Evolutionary conservation across 2,113 vertebrate species (phyloP), one percentile per base, ranked within the genome.

Genomic region (Cephalopholis sonnerati): DNA sequence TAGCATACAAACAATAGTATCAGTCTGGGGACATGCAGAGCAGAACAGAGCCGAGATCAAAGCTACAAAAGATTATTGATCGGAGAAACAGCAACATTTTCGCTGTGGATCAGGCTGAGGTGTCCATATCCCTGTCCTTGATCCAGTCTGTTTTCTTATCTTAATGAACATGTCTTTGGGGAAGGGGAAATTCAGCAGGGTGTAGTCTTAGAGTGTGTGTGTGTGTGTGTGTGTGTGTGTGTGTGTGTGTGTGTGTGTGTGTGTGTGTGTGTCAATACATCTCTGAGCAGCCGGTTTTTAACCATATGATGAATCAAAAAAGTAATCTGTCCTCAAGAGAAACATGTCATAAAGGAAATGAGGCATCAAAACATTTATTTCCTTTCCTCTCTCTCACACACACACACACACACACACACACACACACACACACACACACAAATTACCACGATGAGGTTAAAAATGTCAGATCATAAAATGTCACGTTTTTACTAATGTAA

Each of bases 61-160:
- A 84, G 83, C 81, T 81, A 61, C 75, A 81, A 86, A 89, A 87
- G 61, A 90, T 87, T 90, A 93, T 90, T 87, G 77, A 92, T 87
- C 44, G 36, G 76, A 61, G 71, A 87, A 86, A 87, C 53, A 6
- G 41, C 1, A 22, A 74, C 61, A 59, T 63, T 84, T 76, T 73
- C 25, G 67, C 75, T 90, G 41, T 51, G 9, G 72, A 84, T 86
- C 77, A 83, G 64, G 64, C 64, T 22, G 73, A 79, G 50, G 69
- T 74, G 74, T 68, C 78, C 68, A 12, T 70, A 66, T 55, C n/a
- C 5, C 41, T 24, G 77, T 83, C 25, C 69, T 85, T 77, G 24
- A 75, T 81, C 77, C 70, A 39, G 27, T 55, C 63, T 74, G 61
- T 69, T 64, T 36, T 81, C 50, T 68, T 70, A 48, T 72, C 66